Conservation (phyloP, 2,797 vertebrate species). For the Oophaga sylvatica region DNA sequence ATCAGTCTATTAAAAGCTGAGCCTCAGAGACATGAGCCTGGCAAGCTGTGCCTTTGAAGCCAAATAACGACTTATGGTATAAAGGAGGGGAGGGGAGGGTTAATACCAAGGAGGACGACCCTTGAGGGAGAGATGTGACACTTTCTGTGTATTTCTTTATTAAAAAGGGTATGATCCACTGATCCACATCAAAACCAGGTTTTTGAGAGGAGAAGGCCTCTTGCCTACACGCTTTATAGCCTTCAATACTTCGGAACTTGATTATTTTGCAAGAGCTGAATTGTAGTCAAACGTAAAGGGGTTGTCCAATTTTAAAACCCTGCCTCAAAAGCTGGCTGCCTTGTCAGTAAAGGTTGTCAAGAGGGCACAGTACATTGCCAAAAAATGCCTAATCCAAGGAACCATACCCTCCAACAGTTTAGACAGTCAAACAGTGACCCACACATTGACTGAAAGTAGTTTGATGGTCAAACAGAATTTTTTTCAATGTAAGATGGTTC, state of each 20-base stretch:
- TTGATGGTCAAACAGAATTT: too few species aligned
- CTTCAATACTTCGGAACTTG: background rate
- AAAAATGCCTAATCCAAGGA: too few species aligned
- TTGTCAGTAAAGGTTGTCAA: too few species aligned
- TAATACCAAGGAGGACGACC: background rate
- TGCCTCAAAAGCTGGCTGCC: too few species aligned
- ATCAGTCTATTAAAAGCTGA: constrained; percentile 29
- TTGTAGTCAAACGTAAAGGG: background rate
- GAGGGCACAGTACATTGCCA: too few species aligned
- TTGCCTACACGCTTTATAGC: background rate
- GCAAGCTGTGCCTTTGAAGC: constrained; percentile 1
- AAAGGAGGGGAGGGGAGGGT: background rate
- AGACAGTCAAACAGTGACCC: too few species aligned
- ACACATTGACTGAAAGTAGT: too few species aligned
- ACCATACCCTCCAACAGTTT: too few species aligned
- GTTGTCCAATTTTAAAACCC: background rate
- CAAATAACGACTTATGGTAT: background rate
- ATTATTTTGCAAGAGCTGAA: background rate
- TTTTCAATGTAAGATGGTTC: too few species aligned
- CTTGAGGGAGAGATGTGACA: background rate
- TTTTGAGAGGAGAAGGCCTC: background rate
- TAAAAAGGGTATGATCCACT: background rate
- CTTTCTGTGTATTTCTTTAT: background rate
- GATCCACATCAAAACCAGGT: background rate
- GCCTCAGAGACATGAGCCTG: background rate